Evolutionary conservation across 2,797 vertebrate genomes (phyloP).

Genomic region (Loris lydekkerianus): DNA sequence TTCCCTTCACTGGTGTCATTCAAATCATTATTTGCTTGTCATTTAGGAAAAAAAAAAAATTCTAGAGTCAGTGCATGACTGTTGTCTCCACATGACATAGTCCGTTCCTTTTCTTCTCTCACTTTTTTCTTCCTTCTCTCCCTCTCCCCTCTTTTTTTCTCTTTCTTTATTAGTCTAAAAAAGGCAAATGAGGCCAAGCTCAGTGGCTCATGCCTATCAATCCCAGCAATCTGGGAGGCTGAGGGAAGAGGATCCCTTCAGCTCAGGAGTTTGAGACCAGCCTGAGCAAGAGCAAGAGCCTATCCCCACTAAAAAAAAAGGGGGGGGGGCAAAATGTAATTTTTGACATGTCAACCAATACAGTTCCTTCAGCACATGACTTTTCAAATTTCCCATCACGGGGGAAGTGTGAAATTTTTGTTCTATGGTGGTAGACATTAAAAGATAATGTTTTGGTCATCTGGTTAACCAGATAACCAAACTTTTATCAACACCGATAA

Average conservation of each 20-base stretch:
- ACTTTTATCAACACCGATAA: neutral
- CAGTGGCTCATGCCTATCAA: too few species aligned
- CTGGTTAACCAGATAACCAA: constrained; percentile 7
- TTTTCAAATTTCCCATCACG: neutral
- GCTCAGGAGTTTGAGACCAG: too few species aligned
- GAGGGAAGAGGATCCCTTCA: too few species aligned
- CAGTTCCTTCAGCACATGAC: neutral
- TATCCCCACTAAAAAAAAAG: too few species aligned
- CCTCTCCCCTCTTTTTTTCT: too few species aligned
- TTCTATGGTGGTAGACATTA: neutral
- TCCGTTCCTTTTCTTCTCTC: neutral
- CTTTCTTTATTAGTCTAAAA: neutral
- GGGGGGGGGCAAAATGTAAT: neutral
- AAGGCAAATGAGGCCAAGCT: neutral
- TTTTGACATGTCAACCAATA: neutral
- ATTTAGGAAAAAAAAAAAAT: neutral
- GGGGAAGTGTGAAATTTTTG: neutral
- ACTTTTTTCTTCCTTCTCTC: too few species aligned
- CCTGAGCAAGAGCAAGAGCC: too few species aligned
- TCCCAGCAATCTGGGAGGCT: too few species aligned
- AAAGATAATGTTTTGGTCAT: neutral
- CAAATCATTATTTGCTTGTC: neutral
- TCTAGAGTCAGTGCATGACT: neutral
- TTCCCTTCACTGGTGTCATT: neutral
- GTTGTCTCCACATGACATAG: neutral